Evolutionary conservation across 1,140 invertebrate genomes (phyloP), one percentile per base, ranked within the genome.

Genomic region (Pantala flavescens): DNA sequence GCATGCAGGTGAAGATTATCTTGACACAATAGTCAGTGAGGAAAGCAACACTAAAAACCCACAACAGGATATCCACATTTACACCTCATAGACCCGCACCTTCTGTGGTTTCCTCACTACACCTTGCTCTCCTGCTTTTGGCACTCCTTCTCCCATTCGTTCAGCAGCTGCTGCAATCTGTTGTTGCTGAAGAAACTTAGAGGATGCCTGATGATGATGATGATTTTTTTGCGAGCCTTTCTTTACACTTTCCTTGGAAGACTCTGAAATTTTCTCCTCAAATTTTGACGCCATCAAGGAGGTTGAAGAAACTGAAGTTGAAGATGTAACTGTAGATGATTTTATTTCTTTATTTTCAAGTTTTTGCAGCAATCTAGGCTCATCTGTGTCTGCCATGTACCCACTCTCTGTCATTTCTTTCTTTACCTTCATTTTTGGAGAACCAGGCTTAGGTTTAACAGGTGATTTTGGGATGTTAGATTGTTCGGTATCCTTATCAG

Each of bases 331-430:
- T 71, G 71, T 16, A 73, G n/a, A 24, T 11, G 72, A 36, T 43
- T 73, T 28, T 21, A 14, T 21, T 42, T 24, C 24, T 19, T 36
- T 21, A 19, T 73, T 28, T 55, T 70, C 23, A 55, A 73, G 19
- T 75, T 74, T n/a, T 28, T 14, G 82, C 24, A 80, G 80, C 71
- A 78, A 79, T 23, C 84, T 81, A 0, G 87, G 86, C 76, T 91
- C 90, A 77, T 90, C 88, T 0, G 90, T 91, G 78, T 91, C 90
- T 0, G 90, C 90, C 79, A 88, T 88, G 77, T 91, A 91, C 19
- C 90, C 90, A 79, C 87, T 88, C 76, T 88, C 86, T 21, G 78
- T 79, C 80, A 86, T 79, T 79, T 82, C 82, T 72, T 76, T 82
- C 81, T 83, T 86, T 77, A 79, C 78, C 75, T 87, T 87, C 7